Conservation (phyloP, 1,140 invertebrate species). For the Sminthurides bifidus region DNA sequence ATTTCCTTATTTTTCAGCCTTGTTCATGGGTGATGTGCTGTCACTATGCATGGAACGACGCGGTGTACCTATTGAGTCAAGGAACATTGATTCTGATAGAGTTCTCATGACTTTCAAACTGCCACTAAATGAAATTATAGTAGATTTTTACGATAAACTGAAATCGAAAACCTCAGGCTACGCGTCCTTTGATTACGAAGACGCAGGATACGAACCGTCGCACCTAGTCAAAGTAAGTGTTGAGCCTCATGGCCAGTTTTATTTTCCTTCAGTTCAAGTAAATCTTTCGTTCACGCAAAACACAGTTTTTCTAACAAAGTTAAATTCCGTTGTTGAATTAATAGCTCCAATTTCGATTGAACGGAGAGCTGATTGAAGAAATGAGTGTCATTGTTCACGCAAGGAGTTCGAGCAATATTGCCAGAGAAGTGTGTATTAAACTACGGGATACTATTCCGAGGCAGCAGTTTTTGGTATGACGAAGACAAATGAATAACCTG, state of each 20-base stretch:
- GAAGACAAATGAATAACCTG: neutral
- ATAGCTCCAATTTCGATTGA: slow-evolving; percentile 70
- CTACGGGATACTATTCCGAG: slow-evolving; percentile 79
- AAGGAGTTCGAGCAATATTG: slow-evolving; percentile 52
- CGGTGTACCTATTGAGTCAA: slow-evolving; percentile 58
- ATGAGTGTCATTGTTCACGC: slow-evolving; percentile 69
- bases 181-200: slow-evolving; percentile 96
- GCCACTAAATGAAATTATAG: slow-evolving; percentile 82
- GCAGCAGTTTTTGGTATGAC: slow-evolving; percentile 58
- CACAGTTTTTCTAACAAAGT: no score
- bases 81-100: slow-evolving; percentile 67
- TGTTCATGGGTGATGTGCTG: slow-evolving; percentile 57
- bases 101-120: slow-evolving; percentile 70
- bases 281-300: neutral
- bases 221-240: slow-evolving; percentile 56
- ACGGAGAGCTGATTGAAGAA: slow-evolving; percentile 73
- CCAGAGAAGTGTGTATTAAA: slow-evolving; percentile 57
- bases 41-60: slow-evolving; percentile 62
- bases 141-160: slow-evolving; percentile 88
- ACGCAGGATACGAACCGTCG: slow-evolving; percentile 64
- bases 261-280: neutral
- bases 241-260: neutral
- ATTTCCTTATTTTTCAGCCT: slow-evolving; percentile 39
- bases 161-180: slow-evolving; percentile 86
- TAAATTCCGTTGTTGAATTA: no score